A percentile compares a stretch with the other conserved stretches of the same genome.
These are phyloP conservation scores for Cichladusa arquata DNA, from an alignment of 2,113 vertebrate genomes.

Conservation along the genomic window DNA sequence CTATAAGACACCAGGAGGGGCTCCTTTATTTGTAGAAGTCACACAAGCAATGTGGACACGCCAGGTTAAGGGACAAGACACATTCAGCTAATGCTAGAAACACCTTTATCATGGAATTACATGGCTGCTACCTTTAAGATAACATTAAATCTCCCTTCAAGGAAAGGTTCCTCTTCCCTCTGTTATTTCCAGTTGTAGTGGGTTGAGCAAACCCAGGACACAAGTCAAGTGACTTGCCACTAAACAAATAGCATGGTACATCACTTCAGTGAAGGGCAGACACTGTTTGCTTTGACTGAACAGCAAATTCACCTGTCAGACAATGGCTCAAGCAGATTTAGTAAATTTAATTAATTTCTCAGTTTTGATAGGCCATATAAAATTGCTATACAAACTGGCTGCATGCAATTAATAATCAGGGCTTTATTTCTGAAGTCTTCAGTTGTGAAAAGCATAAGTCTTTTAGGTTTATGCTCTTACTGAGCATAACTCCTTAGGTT, in stretches of 20 bases:
- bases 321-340: background rate
- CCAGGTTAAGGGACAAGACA: background rate
- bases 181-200: background rate
- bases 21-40: background rate
- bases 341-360: background rate
- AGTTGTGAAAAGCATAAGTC: background rate
- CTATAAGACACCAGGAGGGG: background rate
- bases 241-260: background rate
- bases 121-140: background rate
- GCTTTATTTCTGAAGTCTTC: background rate
- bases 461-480: background rate
- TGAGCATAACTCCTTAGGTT: background rate
- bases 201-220: background rate
- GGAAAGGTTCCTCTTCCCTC: background rate
- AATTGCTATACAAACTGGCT: background rate
- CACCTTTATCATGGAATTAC: background rate
- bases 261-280: background rate
- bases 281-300: background rate
- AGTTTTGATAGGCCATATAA: background rate
- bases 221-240: background rate
- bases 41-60: background rate
- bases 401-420: background rate
- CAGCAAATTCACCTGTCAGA: background rate
- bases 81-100: background rate
- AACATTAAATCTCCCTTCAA: background rate